Evolutionary conservation across 2,797 vertebrate genomes (phyloP).

Genomic region (Anabacerthia variegaticeps): DNA sequence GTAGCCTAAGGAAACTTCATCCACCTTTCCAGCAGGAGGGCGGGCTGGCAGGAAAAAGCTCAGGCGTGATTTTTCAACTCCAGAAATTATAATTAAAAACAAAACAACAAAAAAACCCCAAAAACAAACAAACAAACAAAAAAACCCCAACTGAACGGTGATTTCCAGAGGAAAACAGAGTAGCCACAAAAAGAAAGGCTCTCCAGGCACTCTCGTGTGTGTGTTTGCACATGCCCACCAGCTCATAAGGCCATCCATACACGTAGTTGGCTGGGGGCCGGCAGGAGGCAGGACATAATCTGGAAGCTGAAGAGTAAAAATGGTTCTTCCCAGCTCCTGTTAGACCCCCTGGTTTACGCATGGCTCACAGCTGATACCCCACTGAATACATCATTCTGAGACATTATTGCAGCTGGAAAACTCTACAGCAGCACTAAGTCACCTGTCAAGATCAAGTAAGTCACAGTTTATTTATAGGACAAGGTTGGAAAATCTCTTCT

Average conservation of each 20-base stretch:
- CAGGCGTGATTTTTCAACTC: not conserved
- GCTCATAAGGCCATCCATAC: not conserved
- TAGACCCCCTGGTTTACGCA: not conserved
- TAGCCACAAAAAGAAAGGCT: not conserved
- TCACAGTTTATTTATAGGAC: constrained; percentile 42
- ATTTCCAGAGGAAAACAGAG: not conserved
- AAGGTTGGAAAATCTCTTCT: constrained; percentile 34
- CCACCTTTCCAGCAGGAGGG: not conserved
- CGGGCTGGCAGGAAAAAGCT: not conserved
- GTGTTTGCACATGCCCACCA: not conserved
- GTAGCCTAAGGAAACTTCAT: not conserved
- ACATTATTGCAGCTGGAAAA: constrained; percentile 65
- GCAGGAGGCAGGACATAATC: constrained; percentile 41
- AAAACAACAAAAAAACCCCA: not conserved
- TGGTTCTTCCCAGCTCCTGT: constrained; percentile 46
- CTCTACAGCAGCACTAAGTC: constrained; percentile 61
- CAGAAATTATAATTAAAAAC: not conserved
- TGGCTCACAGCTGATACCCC: constrained; percentile 53
- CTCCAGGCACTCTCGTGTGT: not conserved
- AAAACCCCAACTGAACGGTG: too few species aligned
- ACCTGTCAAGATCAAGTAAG: constrained; percentile 61
- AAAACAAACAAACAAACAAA: not conserved
- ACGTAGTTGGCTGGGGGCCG: not conserved
- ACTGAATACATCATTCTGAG: constrained; percentile 69
- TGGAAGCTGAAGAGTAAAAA: constrained; percentile 60